Base-by-base conservation (phyloP, 2,888 invertebrate species). In the Ophion ellenae region DNA sequence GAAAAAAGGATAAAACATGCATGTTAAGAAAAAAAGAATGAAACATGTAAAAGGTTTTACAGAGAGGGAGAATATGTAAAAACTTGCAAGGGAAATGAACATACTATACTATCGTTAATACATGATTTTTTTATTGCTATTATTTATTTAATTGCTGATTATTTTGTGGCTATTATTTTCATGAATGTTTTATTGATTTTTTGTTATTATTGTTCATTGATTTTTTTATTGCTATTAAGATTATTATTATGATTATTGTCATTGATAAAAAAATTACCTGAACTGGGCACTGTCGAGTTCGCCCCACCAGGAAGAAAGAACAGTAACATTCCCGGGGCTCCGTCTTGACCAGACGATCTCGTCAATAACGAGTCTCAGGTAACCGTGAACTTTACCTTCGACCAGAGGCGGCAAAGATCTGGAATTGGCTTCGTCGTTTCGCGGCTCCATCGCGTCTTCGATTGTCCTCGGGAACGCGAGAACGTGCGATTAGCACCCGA, bases 241-340 rank as follows among this genome's bases (percentile, higher is more conserved):
- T 17, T 53, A 45, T 40, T 57, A 74, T 74, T 57, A 40, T 74
- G 20, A 61, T 73, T 73, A 61, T 61, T 47, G 53, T 53, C 10
- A 11, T 17, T 45, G 11, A 2, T 11, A 40, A 59, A 61, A n/a
- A 75, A 87, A 75, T 88, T 88, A 94, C 94, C 92, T 93, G 87
- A 94, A 94, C 81, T 91, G 89, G 76, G 91, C 90, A 86, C 91
- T 90, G 79, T 92, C 90, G 32, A 87, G 89, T 86, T 94, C 94
- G 80, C 94, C 94, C 94, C 94, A 94, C 94, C 94, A 94, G 78
- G 91, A 91, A 69, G 91, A 91, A 11, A 92, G 88, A 47, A 94
- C 91, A 32, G 88, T 90, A 76, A 94, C 90, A 84, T 92, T 90
- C 40, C 91, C 91, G 11, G 92, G 91, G 87, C 85, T 91, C 87